Percentiles rank a stretch among this genome's conserved stretches.
Evolutionary conservation across 2,113 vertebrate species (phyloP).

Genomic region (Spizaetus ornatus): DNA sequence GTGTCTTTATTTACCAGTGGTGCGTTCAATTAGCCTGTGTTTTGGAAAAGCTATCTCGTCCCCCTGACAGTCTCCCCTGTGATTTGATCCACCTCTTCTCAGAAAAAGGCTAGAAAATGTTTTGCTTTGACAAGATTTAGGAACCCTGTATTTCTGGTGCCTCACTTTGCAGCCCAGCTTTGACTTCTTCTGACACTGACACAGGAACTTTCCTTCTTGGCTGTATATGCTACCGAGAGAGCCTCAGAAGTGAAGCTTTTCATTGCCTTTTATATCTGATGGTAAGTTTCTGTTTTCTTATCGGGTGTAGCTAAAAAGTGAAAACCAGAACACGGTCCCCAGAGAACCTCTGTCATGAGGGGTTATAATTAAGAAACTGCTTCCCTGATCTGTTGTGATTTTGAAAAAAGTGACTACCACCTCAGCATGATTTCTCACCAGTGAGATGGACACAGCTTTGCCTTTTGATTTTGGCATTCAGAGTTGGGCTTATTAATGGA

Average conservation of each 20-base stretch:
- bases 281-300: neutral
- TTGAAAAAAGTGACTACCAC: neutral
- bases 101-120: neutral
- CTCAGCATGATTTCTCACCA: neutral
- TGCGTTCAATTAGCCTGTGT: neutral
- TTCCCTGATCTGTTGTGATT: neutral
- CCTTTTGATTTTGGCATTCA: neutral
- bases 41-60: neutral
- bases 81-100: neutral
- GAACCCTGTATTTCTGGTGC: neutral
- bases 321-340: neutral
- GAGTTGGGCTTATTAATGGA: neutral
- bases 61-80: neutral
- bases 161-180: neutral
- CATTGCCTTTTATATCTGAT: neutral
- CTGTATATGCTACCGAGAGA: rapidly evolving
- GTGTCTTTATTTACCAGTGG: conserved; percentile 1
- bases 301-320: neutral
- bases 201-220: neutral
- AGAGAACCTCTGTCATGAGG: neutral
- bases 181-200: neutral
- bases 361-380: neutral
- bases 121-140: neutral
- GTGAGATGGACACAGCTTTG: neutral
- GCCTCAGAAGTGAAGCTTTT: neutral